These are phyloP conservation scores for Xyrauchen texanus DNA, from an alignment of 2,113 vertebrate genomes.

Conservation along the genomic window DNA sequence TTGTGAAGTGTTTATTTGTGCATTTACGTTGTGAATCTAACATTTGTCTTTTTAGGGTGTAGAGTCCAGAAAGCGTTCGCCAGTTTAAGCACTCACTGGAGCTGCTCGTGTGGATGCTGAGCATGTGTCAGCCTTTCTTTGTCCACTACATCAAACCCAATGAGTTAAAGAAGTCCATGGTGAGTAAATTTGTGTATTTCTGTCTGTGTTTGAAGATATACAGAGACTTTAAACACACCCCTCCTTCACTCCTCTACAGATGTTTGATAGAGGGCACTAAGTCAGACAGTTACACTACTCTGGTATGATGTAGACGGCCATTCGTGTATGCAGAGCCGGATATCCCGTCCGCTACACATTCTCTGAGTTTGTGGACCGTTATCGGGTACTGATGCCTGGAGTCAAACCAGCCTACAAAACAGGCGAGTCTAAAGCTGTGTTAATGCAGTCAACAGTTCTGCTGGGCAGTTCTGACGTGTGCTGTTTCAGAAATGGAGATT, in stretches of 20 bases:
- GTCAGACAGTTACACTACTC: slow-evolving; percentile 97
- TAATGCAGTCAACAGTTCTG: slow-evolving; percentile 7
- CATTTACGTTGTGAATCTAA: background rate
- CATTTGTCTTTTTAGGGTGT: slow-evolving; percentile 79
- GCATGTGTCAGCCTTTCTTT: slow-evolving; percentile 96
- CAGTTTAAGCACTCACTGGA: slow-evolving; percentile 99
- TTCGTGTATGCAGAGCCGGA: slow-evolving; percentile 91
- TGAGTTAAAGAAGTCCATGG: slow-evolving; percentile 97
- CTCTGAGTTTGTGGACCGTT: slow-evolving; percentile 94
- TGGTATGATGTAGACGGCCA: slow-evolving; percentile 99
- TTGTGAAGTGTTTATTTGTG: background rate
- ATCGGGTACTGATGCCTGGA: slow-evolving; percentile 91
- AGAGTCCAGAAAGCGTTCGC: slow-evolving; percentile 97
- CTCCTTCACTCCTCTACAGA: slow-evolving; percentile 65
- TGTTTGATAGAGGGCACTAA: slow-evolving; percentile 94
- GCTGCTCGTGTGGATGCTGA: slow-evolving; percentile 93
- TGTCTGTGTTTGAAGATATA: background rate
- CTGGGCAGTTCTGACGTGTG: background rate
- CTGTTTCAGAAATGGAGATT: background rate
- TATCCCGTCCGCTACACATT: slow-evolving; percentile 98
- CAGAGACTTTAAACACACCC: no score
- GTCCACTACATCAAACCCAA: slow-evolving; percentile 99
- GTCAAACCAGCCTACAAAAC: slow-evolving; percentile 95
- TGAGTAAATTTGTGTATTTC: slow-evolving; percentile 69
- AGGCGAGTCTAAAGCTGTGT: slow-evolving; percentile 81